These are phyloP conservation scores for Alfaro cultratus DNA, from an alignment of 2,797 vertebrate genomes.

Conservation along the genomic window DNA sequence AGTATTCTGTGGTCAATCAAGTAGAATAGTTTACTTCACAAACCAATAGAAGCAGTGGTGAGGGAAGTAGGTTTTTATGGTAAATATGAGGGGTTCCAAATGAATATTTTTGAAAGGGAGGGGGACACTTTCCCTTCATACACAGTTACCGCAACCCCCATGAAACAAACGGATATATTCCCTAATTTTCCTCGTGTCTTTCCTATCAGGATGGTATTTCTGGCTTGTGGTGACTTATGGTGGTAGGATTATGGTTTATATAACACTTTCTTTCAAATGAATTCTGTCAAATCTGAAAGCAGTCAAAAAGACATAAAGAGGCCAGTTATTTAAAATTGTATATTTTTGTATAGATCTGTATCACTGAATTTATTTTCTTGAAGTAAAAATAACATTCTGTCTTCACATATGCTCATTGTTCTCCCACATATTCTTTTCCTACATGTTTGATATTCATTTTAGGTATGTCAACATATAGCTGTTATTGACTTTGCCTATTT, in stretches of 20 bases:
- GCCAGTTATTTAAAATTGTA: not conserved
- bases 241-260: not conserved
- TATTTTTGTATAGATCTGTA: not conserved
- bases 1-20: not conserved
- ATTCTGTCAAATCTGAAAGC: not conserved
- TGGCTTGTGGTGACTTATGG: not conserved
- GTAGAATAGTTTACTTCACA: no score
- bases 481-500: slow-evolving; percentile 16
- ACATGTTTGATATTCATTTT: not conserved
- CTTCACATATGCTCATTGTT: not conserved
- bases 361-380: not conserved
- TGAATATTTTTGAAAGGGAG: no score
- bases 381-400: not conserved
- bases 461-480: not conserved
- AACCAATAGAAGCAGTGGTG: no score
- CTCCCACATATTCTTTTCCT: not conserved
- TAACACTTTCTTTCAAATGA: not conserved
- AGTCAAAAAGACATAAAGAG: not conserved
- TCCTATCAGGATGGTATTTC: not conserved
- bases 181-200: not conserved
- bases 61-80: no score
- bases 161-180: not conserved
- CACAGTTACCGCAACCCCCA: no score
- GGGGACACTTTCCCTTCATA: no score
- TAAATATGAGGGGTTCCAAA: no score